Conservation (phyloP, 2,888 invertebrate genomes). For the Syrista parreyssii region DNA sequence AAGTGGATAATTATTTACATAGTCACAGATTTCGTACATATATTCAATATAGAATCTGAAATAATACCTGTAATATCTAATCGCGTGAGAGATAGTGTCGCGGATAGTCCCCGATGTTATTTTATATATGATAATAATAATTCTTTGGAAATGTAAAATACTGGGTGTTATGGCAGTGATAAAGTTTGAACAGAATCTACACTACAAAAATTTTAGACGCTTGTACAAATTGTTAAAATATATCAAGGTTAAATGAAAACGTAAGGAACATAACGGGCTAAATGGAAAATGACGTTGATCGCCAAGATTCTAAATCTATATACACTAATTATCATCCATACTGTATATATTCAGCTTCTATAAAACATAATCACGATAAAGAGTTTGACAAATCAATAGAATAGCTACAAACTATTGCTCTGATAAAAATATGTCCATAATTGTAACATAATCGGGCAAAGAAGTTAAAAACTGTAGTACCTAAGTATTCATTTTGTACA, state of each 20-base stretch:
- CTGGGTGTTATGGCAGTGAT: background rate
- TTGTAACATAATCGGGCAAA: background rate
- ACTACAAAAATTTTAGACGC: background rate
- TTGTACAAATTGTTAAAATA: background rate
- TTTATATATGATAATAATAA: background rate
- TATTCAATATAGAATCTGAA: background rate
- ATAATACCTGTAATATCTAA: background rate
- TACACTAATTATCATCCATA: background rate
- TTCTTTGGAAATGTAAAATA: background rate
- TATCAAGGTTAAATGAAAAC: background rate
- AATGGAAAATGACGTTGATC: background rate
- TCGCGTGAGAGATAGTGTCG: background rate
- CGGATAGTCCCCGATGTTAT: background rate
- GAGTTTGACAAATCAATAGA: background rate
- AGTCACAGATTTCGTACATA: background rate
- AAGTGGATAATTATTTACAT: background rate
- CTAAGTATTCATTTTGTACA: background rate
- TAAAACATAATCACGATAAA: background rate
- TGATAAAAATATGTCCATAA: background rate
- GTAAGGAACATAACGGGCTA: background rate
- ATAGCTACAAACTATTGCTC: background rate
- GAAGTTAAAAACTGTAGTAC: too few relatives aligned
- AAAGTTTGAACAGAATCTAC: background rate
- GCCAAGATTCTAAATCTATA: background rate
- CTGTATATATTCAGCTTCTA: background rate